Evolutionary conservation across 2,113 vertebrate species (phyloP).

Genomic region (Buteo buteo): DNA sequence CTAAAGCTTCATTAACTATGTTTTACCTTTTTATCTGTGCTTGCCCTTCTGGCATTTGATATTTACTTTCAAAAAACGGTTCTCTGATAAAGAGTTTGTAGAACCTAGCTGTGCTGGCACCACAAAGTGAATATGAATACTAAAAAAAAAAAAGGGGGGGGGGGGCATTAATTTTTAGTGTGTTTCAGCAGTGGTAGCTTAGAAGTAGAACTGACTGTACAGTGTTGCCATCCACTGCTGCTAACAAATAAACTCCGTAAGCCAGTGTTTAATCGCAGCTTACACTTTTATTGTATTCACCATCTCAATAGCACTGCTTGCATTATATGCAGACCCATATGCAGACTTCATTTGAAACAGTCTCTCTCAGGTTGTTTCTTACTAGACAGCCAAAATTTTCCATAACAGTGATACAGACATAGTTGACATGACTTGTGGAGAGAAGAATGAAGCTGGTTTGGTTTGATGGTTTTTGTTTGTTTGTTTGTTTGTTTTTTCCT

Average conservation of each 20-base stretch:
- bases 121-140: background rate
- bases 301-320: background rate
- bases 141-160: background rate
- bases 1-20: background rate
- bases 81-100: background rate
- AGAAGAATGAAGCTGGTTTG: background rate
- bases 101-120: background rate
- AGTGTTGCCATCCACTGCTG: background rate
- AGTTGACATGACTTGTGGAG: background rate
- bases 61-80: background rate
- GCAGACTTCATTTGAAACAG: background rate
- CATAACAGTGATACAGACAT: fast-evolving
- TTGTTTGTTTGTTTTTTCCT: too few species aligned
- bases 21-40: background rate
- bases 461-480: too few species aligned
- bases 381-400: background rate
- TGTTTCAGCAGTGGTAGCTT: background rate
- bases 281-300: background rate
- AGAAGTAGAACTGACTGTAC: background rate
- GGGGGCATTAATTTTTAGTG: background rate
- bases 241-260: background rate
- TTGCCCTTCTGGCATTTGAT: background rate
- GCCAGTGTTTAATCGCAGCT: background rate
- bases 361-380: background rate
- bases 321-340: fast-evolving